A percentile compares a stretch with the other conserved stretches of the same genome.
Conservation (phyloP, 2,888 invertebrate species). For the Caenorhabditis sp. region DNA sequence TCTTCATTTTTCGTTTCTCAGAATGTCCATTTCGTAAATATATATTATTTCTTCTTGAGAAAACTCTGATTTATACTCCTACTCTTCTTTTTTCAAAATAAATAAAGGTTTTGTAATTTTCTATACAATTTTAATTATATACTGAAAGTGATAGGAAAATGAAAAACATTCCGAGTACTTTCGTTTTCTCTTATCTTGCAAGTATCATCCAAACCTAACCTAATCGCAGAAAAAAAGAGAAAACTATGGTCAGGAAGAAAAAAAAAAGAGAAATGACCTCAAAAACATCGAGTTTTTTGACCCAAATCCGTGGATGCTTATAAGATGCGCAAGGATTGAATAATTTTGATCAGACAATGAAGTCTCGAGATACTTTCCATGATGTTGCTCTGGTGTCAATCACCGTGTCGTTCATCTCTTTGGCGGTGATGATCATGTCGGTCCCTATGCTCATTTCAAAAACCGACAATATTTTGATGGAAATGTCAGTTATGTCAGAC, state of each 20-base stretch:
- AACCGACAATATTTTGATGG: slow-evolving; percentile 29
- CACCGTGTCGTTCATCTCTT: slow-evolving; percentile 20
- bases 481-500: slow-evolving; percentile 32
- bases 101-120: too few species aligned
- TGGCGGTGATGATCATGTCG: slow-evolving; percentile 18
- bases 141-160: background rate
- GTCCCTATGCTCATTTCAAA: slow-evolving; percentile 38
- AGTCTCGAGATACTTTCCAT: slow-evolving; percentile 25
- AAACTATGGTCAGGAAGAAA: background rate
- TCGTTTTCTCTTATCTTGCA: slow-evolving; percentile 3
- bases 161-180: background rate
- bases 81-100: too few species aligned
- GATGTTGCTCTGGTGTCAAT: slow-evolving; percentile 36
- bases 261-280: slow-evolving; percentile 1
- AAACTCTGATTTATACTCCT: too few species aligned
- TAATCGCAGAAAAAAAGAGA: background rate
- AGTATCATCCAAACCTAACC: background rate
- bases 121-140: too few species aligned
- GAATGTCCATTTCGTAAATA: too few species aligned
- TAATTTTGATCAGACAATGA: background rate
- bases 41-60: background rate
- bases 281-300: background rate
- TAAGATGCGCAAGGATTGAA: background rate
- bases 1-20: background rate
- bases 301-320: background rate